Evolutionary conservation across 2,797 vertebrate genomes (phyloP).

Genomic region (Rhabdophis nuchalis): DNA sequence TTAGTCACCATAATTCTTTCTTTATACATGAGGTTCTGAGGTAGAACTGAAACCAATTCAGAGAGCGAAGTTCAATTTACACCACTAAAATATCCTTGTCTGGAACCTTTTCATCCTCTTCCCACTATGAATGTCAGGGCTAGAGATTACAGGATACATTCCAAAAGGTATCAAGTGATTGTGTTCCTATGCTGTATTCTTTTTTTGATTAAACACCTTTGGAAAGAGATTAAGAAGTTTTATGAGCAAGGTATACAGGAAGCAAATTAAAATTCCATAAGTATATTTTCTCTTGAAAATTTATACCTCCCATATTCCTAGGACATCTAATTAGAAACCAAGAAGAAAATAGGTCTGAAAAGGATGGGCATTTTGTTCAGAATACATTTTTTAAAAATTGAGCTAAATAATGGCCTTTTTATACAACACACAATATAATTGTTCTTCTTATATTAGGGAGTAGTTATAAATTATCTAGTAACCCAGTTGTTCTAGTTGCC

Average conservation of each 20-base stretch:
- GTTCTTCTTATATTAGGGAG: constrained; percentile 65
- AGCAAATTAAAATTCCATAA: constrained; percentile 69
- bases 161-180: neutral
- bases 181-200: constrained; percentile 2
- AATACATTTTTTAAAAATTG: constrained; percentile 62
- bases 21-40: neutral
- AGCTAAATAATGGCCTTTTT: constrained; percentile 69
- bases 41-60: neutral
- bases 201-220: constrained; percentile 59
- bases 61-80: neutral
- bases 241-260: constrained; percentile 51
- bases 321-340: constrained; percentile 66
- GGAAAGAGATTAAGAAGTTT: constrained; percentile 49
- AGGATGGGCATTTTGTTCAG: constrained; percentile 62
- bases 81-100: neutral
- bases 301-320: constrained; percentile 63
- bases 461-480: constrained; percentile 67
- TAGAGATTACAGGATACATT: neutral
- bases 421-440: constrained; percentile 68
- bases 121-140: neutral
- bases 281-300: constrained; percentile 65
- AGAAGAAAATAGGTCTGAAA: constrained; percentile 61
- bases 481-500: constrained; percentile 61
- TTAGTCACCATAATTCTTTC: neutral
- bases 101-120: neutral